These are phyloP conservation scores for Zaprionus capensis DNA, from an alignment of 1,140 invertebrate species.

Conservation along the genomic window DNA sequence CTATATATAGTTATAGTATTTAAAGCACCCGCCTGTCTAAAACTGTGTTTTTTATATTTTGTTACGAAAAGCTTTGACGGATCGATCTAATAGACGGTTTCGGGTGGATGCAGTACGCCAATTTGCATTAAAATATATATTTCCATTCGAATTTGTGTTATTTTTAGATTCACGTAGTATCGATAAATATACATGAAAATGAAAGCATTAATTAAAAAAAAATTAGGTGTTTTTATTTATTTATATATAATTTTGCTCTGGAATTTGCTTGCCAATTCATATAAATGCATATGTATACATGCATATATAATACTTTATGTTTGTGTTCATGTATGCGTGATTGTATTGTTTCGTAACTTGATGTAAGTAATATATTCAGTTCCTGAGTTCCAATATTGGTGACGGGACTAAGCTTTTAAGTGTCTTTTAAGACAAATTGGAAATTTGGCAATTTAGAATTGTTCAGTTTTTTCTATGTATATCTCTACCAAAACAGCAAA, in stretches of 20 bases:
- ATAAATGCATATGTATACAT: conserved; percentile 11
- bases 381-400: not conserved
- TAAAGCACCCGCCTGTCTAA: conserved; percentile 13
- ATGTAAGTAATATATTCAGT: not conserved
- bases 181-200: conserved; percentile 38
- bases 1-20: conserved; percentile 2
- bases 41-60: not conserved
- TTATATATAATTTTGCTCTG: conserved; percentile 16
- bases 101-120: conserved; percentile 76
- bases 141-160: conserved; percentile 37
- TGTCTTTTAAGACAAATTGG: not conserved
- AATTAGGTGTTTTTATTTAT: conserved; percentile 42
- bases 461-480: not conserved
- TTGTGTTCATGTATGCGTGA: conserved; percentile 47
- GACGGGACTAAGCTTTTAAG: not conserved
- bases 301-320: not conserved
- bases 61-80: conserved; percentile 68
- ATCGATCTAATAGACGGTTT: conserved; percentile 73
- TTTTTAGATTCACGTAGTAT: conserved; percentile 36
- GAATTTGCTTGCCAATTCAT: conserved; percentile 47
- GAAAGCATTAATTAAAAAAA: conserved; percentile 56
- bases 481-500: not conserved
- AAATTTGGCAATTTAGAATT: not conserved
- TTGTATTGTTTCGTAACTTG: conserved; percentile 34
- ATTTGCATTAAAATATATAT: conserved; percentile 20